Evolutionary conservation across 2,113 vertebrate genomes (phyloP), one percentile per base, ranked within the genome.

Genomic region (Nibea albiflora): DNA sequence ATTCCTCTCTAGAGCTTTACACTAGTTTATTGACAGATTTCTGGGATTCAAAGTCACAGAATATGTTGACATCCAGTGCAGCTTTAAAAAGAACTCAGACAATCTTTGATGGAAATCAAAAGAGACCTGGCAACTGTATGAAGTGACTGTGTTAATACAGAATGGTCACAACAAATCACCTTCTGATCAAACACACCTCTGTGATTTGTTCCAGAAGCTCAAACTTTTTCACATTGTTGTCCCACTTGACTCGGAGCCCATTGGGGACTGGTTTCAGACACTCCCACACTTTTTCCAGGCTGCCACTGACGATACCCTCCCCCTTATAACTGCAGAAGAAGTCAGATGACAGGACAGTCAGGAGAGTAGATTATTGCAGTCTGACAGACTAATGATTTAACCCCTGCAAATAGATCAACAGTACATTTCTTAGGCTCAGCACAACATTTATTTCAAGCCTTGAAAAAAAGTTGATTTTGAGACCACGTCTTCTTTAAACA

Each of bases 211-310:
- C 95, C 60, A 99, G 20, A 2, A 98, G 88, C 87, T 96, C 95
- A 35, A 98, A 96, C 61, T 89, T 92, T 52, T 95, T 96, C 56
- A 99, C 96, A 0, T 97, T 99, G 68, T 95, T 94, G 89, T 99
- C 98, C 98, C 98, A 99, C 74, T 96, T 95, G 35, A 95, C 96
- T 50, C 98, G 84, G 3, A 94, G 91, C 15, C 97, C 97, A 0
- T 94, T 95, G 14, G 95, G 93, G 2, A 92, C 94, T 0, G 98
- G 98, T 71, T 97, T 97, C 11, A 99, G 85, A 52, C 95, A 97
- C 47, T 96, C 94, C 97, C 98, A 99, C 54, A 99, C 97, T 0
- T 89, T 78, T 14, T 87, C 87, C 0, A 90, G 95, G 22, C 94
- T 91, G 44, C 92, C 96, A 0, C 77, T 74, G 60, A 99, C 44